Conservation (phyloP, 2,888 invertebrate genomes). For the Agriopis aurantiaria region DNA sequence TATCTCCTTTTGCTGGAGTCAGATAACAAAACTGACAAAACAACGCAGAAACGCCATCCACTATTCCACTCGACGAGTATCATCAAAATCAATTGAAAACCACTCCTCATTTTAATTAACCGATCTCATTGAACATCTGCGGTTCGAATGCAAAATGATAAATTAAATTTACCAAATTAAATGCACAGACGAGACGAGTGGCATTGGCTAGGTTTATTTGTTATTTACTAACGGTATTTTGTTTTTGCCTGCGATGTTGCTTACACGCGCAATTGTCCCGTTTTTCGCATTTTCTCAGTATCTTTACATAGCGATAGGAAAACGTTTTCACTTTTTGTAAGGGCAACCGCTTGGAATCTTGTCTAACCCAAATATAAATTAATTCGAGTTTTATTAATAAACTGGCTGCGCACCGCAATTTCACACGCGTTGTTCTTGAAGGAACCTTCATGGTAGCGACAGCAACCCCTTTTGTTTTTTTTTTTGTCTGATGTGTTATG, state of each 20-base stretch:
- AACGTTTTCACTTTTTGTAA: too few species aligned
- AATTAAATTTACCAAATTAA: conserved; percentile 42
- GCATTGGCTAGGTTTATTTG: background rate
- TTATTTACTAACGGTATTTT: background rate
- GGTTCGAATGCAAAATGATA: conserved; percentile 39
- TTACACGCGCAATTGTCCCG: background rate
- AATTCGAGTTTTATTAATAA: background rate
- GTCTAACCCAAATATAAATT: too few species aligned
- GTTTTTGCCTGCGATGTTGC: background rate
- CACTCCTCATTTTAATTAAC: conserved; percentile 45
- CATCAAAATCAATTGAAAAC: conserved; percentile 20
- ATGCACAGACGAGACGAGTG: conserved; percentile 15
- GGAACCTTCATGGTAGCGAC: too few species aligned
- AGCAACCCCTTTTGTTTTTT: too few species aligned
- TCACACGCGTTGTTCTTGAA: too few species aligned
- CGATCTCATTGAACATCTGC: conserved; percentile 43
- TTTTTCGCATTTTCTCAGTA: too few species aligned
- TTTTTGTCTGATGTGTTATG: too few species aligned
- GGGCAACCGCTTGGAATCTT: too few species aligned
- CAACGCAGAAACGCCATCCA: background rate
- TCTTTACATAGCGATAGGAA: too few species aligned
- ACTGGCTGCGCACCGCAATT: too few species aligned
- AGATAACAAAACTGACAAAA: conserved; percentile 2
- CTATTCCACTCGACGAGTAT: conserved; percentile 4
- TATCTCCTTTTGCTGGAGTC: background rate